Conservation (phyloP, 2,888 invertebrate genomes). For the Saturnia pavonia region DNA sequence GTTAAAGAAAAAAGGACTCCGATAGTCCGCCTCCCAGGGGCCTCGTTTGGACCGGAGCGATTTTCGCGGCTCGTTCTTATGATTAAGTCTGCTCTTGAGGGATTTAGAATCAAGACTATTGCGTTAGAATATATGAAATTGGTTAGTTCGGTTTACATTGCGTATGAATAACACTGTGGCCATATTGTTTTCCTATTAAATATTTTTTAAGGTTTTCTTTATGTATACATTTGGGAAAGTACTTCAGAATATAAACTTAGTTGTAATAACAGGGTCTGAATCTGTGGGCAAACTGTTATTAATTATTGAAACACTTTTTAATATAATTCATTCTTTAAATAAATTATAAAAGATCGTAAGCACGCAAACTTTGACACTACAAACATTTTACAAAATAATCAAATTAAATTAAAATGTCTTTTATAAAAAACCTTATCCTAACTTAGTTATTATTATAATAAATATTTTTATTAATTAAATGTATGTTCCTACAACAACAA, state of each 20-base stretch:
- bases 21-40: conserved; percentile 65
- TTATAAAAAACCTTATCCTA: not conserved
- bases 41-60: conserved; percentile 74
- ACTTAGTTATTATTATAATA: not conserved
- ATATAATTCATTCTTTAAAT: not conserved
- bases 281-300: not conserved
- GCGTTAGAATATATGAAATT: conserved; percentile 23
- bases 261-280: not conserved
- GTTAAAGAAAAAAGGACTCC: conserved; percentile 51
- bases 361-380: not conserved
- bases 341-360: not conserved
- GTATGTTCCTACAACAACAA: not conserved
- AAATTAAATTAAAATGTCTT: not conserved
- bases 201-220: not conserved
- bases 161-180: not conserved
- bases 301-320: not conserved
- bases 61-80: conserved; percentile 78
- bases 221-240: no score
- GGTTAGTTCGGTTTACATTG: not conserved
- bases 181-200: not conserved
- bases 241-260: no score
- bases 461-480: not conserved
- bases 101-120: conserved; percentile 55
- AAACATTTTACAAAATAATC: not conserved
- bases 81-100: conserved; percentile 76